Conservation (phyloP, 2,113 vertebrate genomes). For the Gallinago paraguaiae region DNA sequence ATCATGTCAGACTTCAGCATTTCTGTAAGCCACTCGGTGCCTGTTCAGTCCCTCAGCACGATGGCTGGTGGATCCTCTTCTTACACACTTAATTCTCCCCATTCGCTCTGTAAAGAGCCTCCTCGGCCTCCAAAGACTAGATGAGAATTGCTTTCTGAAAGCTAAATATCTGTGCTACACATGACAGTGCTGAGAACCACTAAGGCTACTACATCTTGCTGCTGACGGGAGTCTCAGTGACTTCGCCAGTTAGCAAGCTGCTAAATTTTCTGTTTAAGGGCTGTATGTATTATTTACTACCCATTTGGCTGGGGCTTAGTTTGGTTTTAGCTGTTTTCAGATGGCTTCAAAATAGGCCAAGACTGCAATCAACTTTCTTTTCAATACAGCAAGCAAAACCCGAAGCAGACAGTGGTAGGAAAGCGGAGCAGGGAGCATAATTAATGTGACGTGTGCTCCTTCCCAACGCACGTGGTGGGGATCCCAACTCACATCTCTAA, state of each 20-base stretch:
- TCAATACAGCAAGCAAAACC: constrained; percentile 11
- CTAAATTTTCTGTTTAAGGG: constrained; percentile 45
- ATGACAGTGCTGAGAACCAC: neutral
- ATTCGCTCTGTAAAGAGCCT: neutral
- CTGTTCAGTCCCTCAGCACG: neutral
- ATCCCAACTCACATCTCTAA: neutral
- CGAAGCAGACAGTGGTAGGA: neutral
- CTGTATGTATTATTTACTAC: constrained; percentile 44
- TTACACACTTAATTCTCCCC: neutral
- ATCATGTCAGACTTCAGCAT: neutral
- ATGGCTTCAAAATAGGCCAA: constrained; percentile 26
- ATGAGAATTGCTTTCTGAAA: neutral
- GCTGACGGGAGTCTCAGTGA: neutral
- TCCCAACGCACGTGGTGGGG: neutral
- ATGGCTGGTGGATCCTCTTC: neutral
- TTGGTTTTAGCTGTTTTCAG: constrained; percentile 11
- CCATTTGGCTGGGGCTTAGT: neutral
- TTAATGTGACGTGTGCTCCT: constrained; percentile 6
- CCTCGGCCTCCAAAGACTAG: constrained; percentile 2
- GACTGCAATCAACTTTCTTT: neutral
- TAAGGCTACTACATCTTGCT: neutral
- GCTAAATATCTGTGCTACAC: neutral
- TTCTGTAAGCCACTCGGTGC: neutral
- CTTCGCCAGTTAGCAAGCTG: neutral
- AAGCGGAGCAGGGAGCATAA: constrained; percentile 19